Conservation (phyloP, 2,797 vertebrate species). For the Galaxias olidus region DNA sequence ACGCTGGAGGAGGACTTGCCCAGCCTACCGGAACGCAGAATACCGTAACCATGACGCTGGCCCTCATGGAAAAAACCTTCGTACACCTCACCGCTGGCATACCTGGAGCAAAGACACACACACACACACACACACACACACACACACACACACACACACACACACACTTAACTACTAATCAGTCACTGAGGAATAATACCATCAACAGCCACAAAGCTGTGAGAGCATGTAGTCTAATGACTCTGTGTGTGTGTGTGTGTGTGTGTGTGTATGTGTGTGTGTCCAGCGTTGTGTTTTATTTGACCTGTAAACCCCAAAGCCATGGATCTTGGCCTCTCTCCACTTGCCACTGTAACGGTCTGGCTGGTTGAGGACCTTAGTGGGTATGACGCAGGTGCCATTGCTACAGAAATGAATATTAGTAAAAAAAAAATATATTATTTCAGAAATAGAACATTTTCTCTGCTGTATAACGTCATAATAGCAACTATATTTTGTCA, state of each 20-base stretch:
- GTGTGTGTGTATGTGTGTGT: too few species aligned
- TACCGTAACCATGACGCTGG: constrained; percentile 90
- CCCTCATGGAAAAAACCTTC: constrained; percentile 95
- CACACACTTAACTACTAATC: not conserved
- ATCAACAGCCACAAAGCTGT: too few species aligned
- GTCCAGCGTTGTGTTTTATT: not conserved
- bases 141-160: not conserved
- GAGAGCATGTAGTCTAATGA: too few species aligned
- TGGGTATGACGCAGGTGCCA: constrained; percentile 84
- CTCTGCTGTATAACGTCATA: too few species aligned
- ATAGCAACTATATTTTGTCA: too few species aligned
- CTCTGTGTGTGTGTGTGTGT: too few species aligned
- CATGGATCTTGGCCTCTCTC: constrained; percentile 94
- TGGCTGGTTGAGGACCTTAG: constrained; percentile 81
- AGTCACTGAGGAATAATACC: not conserved
- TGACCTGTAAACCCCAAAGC: constrained; percentile 92
- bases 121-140: not conserved
- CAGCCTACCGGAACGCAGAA: constrained; percentile 89
- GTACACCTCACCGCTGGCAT: constrained; percentile 84
- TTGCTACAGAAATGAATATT: constrained; percentile 64
- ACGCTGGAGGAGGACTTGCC: constrained; percentile 87
- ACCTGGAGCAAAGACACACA: not conserved
- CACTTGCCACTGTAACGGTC: constrained; percentile 90
- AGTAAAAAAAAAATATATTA: not conserved
- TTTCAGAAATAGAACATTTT: not conserved